Percentiles rank a stretch among this genome's conserved stretches.
Evolutionary conservation across 2,113 vertebrate species (phyloP).

Genomic region (Heteronetta atricapilla): DNA sequence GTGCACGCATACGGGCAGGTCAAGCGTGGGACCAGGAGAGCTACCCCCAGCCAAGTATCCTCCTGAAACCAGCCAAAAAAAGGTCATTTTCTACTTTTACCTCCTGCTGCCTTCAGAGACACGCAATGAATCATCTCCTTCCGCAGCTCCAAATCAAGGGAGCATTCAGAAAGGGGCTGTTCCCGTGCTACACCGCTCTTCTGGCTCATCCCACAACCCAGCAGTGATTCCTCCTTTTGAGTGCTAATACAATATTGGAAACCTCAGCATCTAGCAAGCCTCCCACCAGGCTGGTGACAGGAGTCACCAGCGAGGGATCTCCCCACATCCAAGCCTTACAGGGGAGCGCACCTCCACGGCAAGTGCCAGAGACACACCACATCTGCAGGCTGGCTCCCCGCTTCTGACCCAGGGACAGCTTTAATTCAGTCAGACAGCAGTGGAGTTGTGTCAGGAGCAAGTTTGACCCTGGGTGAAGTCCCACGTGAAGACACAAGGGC

Average conservation of each 20-base stretch:
- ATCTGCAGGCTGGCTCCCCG: background rate
- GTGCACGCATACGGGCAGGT: background rate
- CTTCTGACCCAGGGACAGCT: background rate
- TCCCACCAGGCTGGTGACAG: background rate
- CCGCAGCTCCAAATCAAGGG: background rate
- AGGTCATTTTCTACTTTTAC: background rate
- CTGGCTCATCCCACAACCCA: background rate
- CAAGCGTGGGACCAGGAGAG: accelerated
- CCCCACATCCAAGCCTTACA: background rate
- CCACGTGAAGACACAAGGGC: background rate
- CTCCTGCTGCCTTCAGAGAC: background rate
- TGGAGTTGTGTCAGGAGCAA: background rate
- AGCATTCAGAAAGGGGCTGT: background rate
- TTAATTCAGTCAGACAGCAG: background rate
- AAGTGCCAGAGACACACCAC: background rate
- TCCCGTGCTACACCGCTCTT: background rate
- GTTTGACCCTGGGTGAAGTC: background rate
- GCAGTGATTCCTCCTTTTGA: background rate
- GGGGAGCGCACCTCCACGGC: background rate
- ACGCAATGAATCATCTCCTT: background rate
- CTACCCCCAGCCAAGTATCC: background rate
- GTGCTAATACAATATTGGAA: background rate
- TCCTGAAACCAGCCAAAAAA: background rate
- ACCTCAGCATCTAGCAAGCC: background rate
- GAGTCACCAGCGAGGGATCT: background rate